Percentiles rank a stretch among this genome's conserved stretches.
These are phyloP conservation scores for Cantharis lateralis DNA, from an alignment of 2,888 invertebrate species.

Conservation along the genomic window DNA sequence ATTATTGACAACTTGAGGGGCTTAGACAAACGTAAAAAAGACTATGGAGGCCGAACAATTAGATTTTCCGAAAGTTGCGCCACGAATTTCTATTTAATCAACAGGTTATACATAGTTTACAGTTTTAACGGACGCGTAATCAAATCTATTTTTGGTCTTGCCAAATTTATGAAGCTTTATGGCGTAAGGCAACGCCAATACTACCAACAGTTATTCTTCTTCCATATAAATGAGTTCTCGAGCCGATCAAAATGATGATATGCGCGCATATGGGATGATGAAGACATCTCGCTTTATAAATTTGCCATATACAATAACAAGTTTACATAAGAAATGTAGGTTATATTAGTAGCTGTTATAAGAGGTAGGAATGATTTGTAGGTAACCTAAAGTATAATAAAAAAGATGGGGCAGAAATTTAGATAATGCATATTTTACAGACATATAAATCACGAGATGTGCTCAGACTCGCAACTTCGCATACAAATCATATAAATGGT, in stretches of 20 bases:
- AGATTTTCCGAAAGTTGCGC: background rate
- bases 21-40: background rate
- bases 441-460: slow-evolving; percentile 53
- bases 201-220: background rate
- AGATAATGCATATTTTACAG: slow-evolving; percentile 57
- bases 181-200: background rate
- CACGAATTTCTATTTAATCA: background rate
- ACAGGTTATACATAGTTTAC: background rate
- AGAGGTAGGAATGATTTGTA: slow-evolving; percentile 52
- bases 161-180: background rate
- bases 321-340: slow-evolving; percentile 20
- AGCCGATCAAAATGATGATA: background rate
- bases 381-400: slow-evolving; percentile 53
- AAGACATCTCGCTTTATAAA: background rate
- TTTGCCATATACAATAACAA: background rate
- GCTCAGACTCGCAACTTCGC: slow-evolving; percentile 52
- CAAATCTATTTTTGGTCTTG: background rate
- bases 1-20: background rate
- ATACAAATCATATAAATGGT: slow-evolving; percentile 48
- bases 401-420: slow-evolving; percentile 56
- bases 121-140: background rate
- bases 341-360: slow-evolving; percentile 26
- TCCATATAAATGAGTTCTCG: background rate
- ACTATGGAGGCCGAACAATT: background rate
- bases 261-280: background rate